Conservation (phyloP, 64 coral and sea anemone genomes). For the Anthopleura sola region DNA sequence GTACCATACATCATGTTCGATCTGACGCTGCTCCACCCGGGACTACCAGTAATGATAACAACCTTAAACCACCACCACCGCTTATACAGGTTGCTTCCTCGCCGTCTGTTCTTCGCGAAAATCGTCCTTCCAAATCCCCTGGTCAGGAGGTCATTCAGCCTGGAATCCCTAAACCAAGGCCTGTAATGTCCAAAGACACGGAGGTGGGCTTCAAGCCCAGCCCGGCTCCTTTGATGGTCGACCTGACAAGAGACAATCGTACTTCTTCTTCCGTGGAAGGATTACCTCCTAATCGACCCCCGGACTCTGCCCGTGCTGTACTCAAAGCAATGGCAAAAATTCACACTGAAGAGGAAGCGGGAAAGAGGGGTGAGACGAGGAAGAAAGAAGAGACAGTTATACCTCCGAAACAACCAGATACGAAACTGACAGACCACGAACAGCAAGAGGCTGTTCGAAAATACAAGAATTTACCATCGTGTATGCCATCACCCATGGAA, state of each 20-base stretch:
- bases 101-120: background rate
- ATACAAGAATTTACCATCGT: conserved; percentile 44
- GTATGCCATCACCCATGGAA: conserved; percentile 47
- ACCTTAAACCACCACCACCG: conserved; percentile 79
- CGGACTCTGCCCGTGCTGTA: conserved; percentile 64
- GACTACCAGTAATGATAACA: background rate
- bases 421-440: conserved; percentile 68
- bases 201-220: background rate
- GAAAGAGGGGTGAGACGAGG: conserved; percentile 32
- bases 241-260: conserved; percentile 44
- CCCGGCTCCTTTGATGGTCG: conserved; percentile 30
- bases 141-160: conserved; percentile 13
- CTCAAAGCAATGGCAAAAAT: conserved; percentile 74
- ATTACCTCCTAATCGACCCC: background rate
- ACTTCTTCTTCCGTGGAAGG: background rate
- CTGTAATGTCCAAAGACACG: background rate
- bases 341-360: conserved; percentile 48
- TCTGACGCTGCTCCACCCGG: background rate
- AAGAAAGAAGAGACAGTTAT: conserved; percentile 59
- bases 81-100: conserved; percentile 79
- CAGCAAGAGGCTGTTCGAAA: conserved; percentile 83
- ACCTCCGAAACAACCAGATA: conserved; percentile 69
- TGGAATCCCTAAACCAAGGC: conserved; percentile 1
- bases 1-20: background rate
- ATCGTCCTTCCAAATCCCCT: background rate